Conservation (phyloP, 2,888 invertebrate genomes). For the Celastrina argiolus region DNA sequence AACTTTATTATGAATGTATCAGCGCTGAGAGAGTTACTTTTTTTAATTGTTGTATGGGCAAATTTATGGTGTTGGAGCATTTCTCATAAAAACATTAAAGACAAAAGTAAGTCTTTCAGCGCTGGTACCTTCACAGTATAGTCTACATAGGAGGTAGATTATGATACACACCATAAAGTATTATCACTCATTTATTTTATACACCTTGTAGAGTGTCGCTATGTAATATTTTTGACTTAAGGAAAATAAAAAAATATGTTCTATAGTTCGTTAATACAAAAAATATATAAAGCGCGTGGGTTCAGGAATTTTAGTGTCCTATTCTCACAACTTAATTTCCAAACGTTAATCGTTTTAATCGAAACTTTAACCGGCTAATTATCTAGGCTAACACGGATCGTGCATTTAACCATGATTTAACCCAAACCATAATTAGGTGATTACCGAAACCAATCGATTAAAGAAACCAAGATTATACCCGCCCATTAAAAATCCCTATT, state of each 20-base stretch:
- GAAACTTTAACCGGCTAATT: constrained; percentile 44
- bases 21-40: no score
- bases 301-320: background rate
- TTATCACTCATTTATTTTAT: no score
- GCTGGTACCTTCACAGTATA: no score
- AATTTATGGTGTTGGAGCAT: no score
- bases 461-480: constrained; percentile 72
- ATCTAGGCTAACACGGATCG: constrained; percentile 39
- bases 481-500: constrained; percentile 74
- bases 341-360: constrained; percentile 12
- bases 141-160: no score
- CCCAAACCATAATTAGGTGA: constrained; percentile 73
- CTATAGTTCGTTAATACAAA: background rate
- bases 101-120: no score
- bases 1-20: no score
- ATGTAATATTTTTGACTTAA: no score
- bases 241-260: background rate
- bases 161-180: no score
- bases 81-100: no score
- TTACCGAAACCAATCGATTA: constrained; percentile 78
- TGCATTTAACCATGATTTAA: constrained; percentile 71
- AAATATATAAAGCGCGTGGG: background rate
- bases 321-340: background rate
- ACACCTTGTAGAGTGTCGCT: no score
- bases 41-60: no score